Evolutionary conservation across 2,888 invertebrate genomes (phyloP), one percentile per base, ranked within the genome.

Genomic region (Lamproptera curius): DNA sequence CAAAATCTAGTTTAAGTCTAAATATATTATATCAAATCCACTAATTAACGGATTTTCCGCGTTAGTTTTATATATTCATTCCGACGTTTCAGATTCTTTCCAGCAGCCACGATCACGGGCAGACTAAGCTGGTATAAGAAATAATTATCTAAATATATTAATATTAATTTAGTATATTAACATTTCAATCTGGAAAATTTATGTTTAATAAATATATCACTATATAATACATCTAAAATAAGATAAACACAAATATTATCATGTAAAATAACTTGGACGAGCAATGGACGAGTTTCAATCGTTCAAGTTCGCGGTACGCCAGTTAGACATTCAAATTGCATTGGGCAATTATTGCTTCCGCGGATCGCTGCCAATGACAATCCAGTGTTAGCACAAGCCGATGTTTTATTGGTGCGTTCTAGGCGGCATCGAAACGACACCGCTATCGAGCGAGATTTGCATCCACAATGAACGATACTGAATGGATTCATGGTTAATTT

Each of bases 361-460:
- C 26, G 42, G 43, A 48, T 39, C 43, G 48, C 39, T 35, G 39
- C 38, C 48, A 16, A 42, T 48, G 39, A 38, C 38, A 43, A 43
- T 43, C 39, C 34, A 48, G 34, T 16, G 48, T 28, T 42, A 38
- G 42, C 8, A 16, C 4, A 14, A 17, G 39, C 16, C 48, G 16
- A 42, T 48, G 48, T 42, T 48, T 48, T 48, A 48, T 43, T 16
- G 43, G 17, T 38, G 48, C 39, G 43, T 48, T 48, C 35, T 42
- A 42, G 15, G 38, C 23, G 16, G 34, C 34, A 28, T 34, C 39
- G 39, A 39, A 42, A 42, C 23, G 28, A 39, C 37, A 15, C 42
- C 34, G 9, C 16, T 8, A 34, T 34, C 26, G 13, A 34, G 16
- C 36, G 15, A 37, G 16, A 43, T 48, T 43, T 17, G 39, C 33